These are phyloP conservation scores for Petromus typicus DNA, from an alignment of 2,113 vertebrate genomes.

Conservation along the genomic window DNA sequence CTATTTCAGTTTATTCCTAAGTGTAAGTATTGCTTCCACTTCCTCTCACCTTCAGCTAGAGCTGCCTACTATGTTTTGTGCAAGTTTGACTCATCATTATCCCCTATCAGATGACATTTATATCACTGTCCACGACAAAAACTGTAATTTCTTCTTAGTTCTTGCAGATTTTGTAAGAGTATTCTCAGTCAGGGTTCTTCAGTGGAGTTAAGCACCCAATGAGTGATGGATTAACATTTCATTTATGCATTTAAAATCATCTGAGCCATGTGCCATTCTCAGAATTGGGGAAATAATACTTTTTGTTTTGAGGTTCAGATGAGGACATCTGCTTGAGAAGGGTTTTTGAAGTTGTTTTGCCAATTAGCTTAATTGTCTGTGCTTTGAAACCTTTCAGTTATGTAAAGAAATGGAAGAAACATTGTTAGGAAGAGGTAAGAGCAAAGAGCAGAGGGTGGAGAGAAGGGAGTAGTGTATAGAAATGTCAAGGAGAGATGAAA, in stretches of 20 bases:
- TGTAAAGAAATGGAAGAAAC: not conserved
- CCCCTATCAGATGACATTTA: not conserved
- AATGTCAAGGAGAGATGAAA: not conserved
- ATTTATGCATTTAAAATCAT: not conserved
- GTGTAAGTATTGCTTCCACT: not conserved
- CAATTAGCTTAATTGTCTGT: constrained; percentile 34
- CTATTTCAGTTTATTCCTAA: not conserved
- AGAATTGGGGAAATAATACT: not conserved
- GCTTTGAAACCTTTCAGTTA: not conserved
- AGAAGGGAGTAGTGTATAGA: not conserved
- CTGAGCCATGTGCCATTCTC: not conserved
- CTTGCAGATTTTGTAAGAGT: not conserved
- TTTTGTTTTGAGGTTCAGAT: constrained; percentile 3
- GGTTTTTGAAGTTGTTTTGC: constrained; percentile 35
- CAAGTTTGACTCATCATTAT: not conserved
- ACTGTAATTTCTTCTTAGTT: not conserved
- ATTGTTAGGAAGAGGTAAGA: not conserved
- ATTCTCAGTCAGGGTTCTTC: not conserved
- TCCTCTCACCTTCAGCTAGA: not conserved
- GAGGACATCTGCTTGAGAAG: not conserved
- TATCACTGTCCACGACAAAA: not conserved
- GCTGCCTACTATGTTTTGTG: not conserved
- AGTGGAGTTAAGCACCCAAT: not conserved
- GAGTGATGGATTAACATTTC: not conserved
- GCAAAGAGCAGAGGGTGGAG: not conserved